A percentile compares a stretch with the other conserved stretches of the same genome.
These are phyloP conservation scores for Conus ventricosus DNA, from an alignment of 1,140 invertebrate species.

Conservation along the genomic window DNA sequence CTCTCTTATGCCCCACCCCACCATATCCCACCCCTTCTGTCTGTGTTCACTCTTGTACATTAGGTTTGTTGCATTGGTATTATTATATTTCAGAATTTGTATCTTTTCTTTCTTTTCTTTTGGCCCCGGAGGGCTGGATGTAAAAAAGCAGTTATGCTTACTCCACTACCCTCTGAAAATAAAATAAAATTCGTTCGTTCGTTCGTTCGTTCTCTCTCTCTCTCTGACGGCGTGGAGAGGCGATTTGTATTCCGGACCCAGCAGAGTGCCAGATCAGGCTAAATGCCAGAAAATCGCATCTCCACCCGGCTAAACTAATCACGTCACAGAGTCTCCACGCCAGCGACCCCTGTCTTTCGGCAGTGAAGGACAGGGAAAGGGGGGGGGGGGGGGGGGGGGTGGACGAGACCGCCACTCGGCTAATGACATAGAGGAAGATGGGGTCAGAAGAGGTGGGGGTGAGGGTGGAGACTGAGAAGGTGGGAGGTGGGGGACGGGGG, in stretches of 20 bases:
- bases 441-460: background rate
- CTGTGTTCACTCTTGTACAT: no score
- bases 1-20: no score
- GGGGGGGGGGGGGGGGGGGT: background rate
- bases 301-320: slow-evolving; percentile 28
- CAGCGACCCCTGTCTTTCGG: background rate
- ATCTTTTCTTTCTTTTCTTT: no score
- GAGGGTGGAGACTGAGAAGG: slow-evolving; percentile 24
- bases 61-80: no score
- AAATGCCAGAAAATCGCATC: slow-evolving; percentile 30
- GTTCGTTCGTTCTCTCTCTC: no score
- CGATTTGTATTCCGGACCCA: slow-evolving; percentile 13
- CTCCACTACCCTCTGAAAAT: no score
- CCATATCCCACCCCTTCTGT: no score
- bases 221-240: no score
- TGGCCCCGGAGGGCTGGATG: no score
- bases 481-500: background rate
- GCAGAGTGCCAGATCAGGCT: background rate
- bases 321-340: background rate
- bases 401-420: background rate
- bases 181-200: no score
- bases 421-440: slow-evolving; percentile 3
- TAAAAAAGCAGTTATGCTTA: no score
- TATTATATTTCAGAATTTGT: no score
- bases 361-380: slow-evolving; percentile 11